phyloP scores from a whole-genome alignment of 2,797 vertebrate genomes.

The Cercopithecus mitis region DNA sequence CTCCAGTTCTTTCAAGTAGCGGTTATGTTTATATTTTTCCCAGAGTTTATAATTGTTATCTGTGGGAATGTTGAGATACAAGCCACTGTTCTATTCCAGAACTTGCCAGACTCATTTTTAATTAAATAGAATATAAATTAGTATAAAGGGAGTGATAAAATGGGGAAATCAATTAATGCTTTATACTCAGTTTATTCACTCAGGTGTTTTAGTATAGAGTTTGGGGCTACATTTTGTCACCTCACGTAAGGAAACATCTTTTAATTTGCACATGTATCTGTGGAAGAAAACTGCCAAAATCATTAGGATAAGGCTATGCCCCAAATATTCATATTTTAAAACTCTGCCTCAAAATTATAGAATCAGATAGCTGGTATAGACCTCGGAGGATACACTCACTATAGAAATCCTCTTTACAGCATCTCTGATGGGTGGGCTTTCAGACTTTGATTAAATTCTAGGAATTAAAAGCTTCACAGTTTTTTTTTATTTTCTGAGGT shows the following conservation, averaged over 20 bases:
- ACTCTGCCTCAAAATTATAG: constrained; percentile 9
- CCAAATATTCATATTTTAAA: background rate
- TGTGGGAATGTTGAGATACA: background rate
- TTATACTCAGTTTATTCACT: background rate
- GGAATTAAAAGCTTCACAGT: background rate
- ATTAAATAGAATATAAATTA: constrained; percentile 28
- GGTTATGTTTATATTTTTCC: constrained; percentile 16
- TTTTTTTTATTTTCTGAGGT: constrained; percentile 22
- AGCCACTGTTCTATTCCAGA: background rate
- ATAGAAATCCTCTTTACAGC: background rate
- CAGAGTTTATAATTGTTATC: background rate
- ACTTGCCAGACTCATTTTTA: background rate
- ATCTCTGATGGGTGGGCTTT: background rate
- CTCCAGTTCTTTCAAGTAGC: constrained; percentile 34
- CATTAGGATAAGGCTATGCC: background rate
- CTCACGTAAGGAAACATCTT: background rate
- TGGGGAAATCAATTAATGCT: background rate
- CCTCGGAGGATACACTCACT: background rate
- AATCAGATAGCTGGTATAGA: background rate
- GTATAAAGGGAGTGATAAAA: background rate
- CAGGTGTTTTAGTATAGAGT: background rate
- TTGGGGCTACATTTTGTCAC: background rate
- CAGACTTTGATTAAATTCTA: constrained; percentile 1
- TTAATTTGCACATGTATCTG: background rate
- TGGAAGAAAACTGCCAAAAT: constrained; percentile 24